Evolutionary conservation across 1,140 invertebrate genomes (phyloP).

Genomic region (Venturia canescens): DNA sequence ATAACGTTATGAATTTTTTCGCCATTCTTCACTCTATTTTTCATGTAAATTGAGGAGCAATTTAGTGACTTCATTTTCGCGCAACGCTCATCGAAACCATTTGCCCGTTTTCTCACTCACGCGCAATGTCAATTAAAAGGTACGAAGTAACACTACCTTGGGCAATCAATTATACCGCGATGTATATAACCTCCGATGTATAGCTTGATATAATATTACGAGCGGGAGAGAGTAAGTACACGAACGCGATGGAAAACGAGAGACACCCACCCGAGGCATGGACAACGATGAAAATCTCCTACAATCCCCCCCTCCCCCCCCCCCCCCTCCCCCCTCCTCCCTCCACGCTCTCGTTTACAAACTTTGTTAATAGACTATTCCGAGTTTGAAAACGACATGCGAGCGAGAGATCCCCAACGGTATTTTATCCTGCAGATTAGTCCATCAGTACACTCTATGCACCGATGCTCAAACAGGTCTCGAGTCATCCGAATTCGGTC

Average conservation of each 20-base stretch:
- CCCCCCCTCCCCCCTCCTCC: no score
- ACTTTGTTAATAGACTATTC: constrained; percentile 40
- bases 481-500: not conserved
- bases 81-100: not conserved
- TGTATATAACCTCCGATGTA: not conserved
- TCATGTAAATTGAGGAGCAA: no score
- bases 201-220: constrained; percentile 1
- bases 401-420: not conserved
- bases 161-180: not conserved
- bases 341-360: constrained; percentile 19
- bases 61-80: not conserved
- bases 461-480: constrained; percentile 23
- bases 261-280: not conserved
- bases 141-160: not conserved
- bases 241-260: not conserved
- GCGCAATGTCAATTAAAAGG: not conserved
- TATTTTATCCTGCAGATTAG: constrained; percentile 33
- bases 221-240: no score
- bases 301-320: no score
- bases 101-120: not conserved
- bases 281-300: not conserved
- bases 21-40: not conserved
- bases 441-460: not conserved
- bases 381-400: constrained; percentile 23
- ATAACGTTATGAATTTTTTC: constrained; percentile 33